phyloP scores from a whole-genome alignment of 2,888 invertebrate genomes.

The Nephrotoma guestfalica region DNA sequence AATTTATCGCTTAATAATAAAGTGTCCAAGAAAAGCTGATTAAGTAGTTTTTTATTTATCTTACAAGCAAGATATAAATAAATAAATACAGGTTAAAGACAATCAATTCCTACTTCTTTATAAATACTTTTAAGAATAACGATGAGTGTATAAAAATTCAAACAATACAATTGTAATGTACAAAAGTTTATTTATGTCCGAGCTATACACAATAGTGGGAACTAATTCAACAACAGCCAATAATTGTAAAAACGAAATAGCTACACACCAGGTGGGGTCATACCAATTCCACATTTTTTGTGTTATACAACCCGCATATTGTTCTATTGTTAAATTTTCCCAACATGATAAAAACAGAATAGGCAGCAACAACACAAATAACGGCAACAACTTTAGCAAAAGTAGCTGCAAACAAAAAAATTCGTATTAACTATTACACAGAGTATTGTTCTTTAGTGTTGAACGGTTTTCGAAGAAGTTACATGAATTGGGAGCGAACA shows the following conservation, averaged over 20 bases:
- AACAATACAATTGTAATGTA: too few relatives aligned
- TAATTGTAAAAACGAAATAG: background rate
- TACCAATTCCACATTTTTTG: background rate
- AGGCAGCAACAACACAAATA: too few relatives aligned
- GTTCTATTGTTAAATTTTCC: background rate
- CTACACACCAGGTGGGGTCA: background rate
- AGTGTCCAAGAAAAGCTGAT: too few relatives aligned
- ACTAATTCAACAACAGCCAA: background rate
- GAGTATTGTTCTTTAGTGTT: background rate
- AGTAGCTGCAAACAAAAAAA: background rate
- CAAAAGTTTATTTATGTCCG: too few relatives aligned
- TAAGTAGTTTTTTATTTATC: too few relatives aligned
- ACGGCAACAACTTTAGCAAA: background rate
- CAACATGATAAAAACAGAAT: background rate
- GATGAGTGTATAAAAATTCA: too few relatives aligned
- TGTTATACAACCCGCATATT: background rate
- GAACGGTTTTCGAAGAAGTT: background rate
- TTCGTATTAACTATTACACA: background rate
- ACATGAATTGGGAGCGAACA: background rate
- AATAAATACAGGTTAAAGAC: too few relatives aligned
- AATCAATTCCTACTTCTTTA: too few relatives aligned
- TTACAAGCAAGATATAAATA: too few relatives aligned
- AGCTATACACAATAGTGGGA: background rate
- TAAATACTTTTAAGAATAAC: too few relatives aligned
- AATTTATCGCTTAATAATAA: too few relatives aligned